Evolutionary conservation across 1,140 invertebrate species (phyloP).

Genomic region (Drosophila rhopaloa): DNA sequence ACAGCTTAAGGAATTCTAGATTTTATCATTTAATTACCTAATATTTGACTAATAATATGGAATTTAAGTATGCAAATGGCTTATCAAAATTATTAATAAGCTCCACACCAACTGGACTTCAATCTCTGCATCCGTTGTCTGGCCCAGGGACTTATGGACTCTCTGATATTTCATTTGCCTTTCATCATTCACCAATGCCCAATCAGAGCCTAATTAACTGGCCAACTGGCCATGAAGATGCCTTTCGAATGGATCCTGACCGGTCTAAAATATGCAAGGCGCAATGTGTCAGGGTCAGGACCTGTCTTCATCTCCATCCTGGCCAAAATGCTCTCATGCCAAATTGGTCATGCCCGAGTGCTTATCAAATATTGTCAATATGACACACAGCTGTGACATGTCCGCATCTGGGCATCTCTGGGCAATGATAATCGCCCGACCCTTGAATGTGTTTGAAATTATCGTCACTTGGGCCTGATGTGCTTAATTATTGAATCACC

Average conservation of each 20-base stretch:
- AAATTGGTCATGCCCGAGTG: constrained; percentile 56
- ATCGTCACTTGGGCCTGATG: constrained; percentile 36
- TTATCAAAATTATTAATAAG: constrained; percentile 21
- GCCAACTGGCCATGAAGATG: constrained; percentile 65
- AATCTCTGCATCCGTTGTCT: background rate
- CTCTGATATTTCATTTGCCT: constrained; percentile 38
- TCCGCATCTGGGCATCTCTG: constrained; percentile 2
- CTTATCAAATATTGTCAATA: constrained; percentile 61
- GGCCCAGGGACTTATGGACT: constrained; percentile 15
- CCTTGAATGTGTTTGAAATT: constrained; percentile 40
- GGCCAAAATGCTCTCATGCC: constrained; percentile 9
- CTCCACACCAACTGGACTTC: no score
- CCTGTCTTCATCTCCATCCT: constrained; percentile 8
- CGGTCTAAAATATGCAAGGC: constrained; percentile 69
- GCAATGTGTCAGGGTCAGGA: constrained; percentile 61
- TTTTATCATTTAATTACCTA: background rate
- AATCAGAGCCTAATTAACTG: constrained; percentile 73
- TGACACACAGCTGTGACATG: constrained; percentile 51
- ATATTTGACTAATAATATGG: constrained; percentile 4
- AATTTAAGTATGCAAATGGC: constrained; percentile 20
- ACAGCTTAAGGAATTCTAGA: background rate
- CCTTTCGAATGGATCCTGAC: constrained; percentile 47
- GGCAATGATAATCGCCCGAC: background rate
- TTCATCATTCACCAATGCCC: constrained; percentile 37
- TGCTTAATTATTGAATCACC: constrained; percentile 71